A percentile compares a stretch with the other conserved stretches of the same genome.
Evolutionary conservation across 2,113 vertebrate genomes (phyloP).

Genomic region (Scophthalmus maximus): DNA sequence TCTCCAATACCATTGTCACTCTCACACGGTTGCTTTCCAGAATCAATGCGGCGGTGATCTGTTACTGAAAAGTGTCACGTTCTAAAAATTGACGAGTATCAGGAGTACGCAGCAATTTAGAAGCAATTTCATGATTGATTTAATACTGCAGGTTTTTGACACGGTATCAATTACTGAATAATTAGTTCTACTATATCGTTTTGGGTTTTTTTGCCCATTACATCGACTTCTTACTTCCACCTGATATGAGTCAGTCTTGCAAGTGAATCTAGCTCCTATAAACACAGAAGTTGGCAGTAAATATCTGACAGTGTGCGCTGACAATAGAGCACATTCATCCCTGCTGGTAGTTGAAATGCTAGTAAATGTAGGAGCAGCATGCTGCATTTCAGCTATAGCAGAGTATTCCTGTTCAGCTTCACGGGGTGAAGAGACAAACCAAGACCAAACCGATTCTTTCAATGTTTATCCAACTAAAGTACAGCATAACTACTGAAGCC

Average conservation of each 20-base stretch:
- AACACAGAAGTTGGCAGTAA: slow-evolving; percentile 5
- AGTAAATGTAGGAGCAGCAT: not conserved
- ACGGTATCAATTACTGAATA: not conserved
- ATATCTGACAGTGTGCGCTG: too few relatives aligned
- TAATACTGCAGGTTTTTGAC: slow-evolving; percentile 19
- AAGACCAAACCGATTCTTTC: too few relatives aligned
- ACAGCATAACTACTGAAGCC: too few relatives aligned
- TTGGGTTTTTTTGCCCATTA: not conserved
- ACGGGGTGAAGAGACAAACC: too few relatives aligned
- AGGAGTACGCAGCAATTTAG: slow-evolving; percentile 9
- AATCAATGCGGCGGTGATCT: slow-evolving; percentile 46
- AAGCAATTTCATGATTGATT: not conserved
- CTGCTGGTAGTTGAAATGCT: slow-evolving; percentile 8
- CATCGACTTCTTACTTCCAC: not conserved
- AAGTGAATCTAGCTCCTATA: not conserved
- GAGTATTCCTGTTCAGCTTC: too few relatives aligned
- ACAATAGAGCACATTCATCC: too few relatives aligned
- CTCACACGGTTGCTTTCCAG: slow-evolving; percentile 31
- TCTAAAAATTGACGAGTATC: slow-evolving; percentile 19
- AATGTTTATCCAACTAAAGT: too few relatives aligned
- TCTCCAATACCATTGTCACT: slow-evolving; percentile 53
- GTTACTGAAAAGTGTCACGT: slow-evolving; percentile 35
- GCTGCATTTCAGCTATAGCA: too few relatives aligned
- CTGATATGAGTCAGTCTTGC: not conserved
- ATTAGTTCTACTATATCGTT: not conserved